phyloP scores from a whole-genome alignment of 2,113 vertebrate genomes.

The Rallus limicola region DNA sequence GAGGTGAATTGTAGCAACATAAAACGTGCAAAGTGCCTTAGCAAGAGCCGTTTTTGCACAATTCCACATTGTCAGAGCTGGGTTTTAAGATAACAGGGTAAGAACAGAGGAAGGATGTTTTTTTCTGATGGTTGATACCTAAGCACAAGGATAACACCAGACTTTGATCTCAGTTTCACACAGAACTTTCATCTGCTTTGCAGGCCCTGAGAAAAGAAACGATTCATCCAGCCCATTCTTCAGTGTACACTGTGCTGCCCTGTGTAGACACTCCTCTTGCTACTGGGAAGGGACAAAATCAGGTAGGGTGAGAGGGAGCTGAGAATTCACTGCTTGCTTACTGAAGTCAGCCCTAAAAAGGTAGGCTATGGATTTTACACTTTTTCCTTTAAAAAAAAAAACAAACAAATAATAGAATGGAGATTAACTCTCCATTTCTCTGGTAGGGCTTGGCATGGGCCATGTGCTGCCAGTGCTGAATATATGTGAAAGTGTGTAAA shows the following conservation, averaged over 20 bases:
- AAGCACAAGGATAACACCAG: neutral
- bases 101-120: neutral
- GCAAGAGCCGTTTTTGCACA: neutral
- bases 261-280: neutral
- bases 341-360: neutral
- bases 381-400: too few relatives aligned
- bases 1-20: neutral
- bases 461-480: neutral
- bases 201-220: neutral
- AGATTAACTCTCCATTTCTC: neutral
- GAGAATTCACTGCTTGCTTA: neutral
- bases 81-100: neutral
- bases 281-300: neutral
- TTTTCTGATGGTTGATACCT: neutral
- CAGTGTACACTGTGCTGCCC: neutral
- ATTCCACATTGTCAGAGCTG: neutral
- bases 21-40: neutral
- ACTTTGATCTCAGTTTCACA: neutral
- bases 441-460: neutral
- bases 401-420: too few relatives aligned
- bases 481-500: neutral
- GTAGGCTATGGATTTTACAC: neutral
- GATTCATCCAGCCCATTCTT: neutral
- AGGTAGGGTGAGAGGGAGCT: neutral
- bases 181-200: neutral